A percentile compares a stretch with the other conserved stretches of the same genome.
Evolutionary conservation across 2,888 invertebrate species (phyloP).

Genomic region (Epirrhoe alternata): DNA sequence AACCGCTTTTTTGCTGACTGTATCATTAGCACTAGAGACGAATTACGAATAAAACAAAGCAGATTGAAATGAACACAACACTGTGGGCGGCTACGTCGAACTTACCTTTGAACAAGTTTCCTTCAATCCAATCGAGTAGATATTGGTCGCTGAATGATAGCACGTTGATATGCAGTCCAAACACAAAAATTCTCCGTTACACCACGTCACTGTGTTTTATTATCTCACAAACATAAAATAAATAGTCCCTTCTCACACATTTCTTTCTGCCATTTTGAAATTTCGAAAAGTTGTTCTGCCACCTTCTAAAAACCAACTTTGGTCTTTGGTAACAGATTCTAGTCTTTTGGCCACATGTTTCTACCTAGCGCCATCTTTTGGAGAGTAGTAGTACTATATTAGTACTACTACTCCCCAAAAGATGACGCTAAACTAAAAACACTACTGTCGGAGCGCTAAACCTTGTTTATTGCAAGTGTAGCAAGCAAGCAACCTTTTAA

Average conservation of each 20-base stretch:
- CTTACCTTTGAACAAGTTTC: constrained; percentile 61
- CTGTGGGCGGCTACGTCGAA: constrained; percentile 71
- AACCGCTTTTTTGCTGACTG: constrained; percentile 34
- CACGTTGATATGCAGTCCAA: constrained; percentile 45
- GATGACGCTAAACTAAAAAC: too few species aligned
- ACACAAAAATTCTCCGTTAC: constrained; percentile 65
- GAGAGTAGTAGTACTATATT: constrained; percentile 5
- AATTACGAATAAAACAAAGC: constrained; percentile 65
- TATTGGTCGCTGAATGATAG: constrained; percentile 10
- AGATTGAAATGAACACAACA: constrained; percentile 62
- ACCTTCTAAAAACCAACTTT: constrained; percentile 23
- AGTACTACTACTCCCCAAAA: neutral
- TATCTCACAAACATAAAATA: constrained; percentile 64
- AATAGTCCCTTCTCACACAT: constrained; percentile 47
- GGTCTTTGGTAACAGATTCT: neutral
- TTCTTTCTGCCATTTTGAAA: constrained; percentile 75
- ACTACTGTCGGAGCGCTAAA: too few species aligned
- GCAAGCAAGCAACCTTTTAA: too few species aligned
- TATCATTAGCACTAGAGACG: constrained; percentile 46
- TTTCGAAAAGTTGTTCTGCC: constrained; percentile 54
- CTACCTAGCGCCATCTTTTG: constrained; percentile 12
- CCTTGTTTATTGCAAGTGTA: too few species aligned
- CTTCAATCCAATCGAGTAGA: constrained; percentile 9
- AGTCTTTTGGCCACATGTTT: constrained; percentile 14
- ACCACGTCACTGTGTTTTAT: constrained; percentile 75